Evolutionary conservation across 2,113 vertebrate species (phyloP).

Genomic region (Vulpes lagopus): DNA sequence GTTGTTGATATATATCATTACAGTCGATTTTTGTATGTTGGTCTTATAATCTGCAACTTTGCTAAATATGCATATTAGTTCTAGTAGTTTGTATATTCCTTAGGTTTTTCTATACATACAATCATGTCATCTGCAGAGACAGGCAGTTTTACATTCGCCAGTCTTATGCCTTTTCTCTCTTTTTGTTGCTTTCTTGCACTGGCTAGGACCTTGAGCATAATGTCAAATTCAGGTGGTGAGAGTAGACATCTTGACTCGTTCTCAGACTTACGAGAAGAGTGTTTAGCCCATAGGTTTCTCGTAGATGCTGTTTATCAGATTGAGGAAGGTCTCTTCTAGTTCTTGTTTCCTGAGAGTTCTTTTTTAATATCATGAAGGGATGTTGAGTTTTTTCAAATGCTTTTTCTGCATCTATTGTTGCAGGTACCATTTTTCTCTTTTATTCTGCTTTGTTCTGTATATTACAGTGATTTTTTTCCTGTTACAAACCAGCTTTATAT

Average conservation of each 20-base stretch:
- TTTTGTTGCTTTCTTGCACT: background rate
- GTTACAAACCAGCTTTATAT: constrained; percentile 22
- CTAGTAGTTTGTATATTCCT: background rate
- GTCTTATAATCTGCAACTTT: background rate
- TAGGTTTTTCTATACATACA: background rate
- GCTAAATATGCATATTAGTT: background rate
- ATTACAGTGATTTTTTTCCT: background rate
- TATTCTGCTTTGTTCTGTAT: background rate
- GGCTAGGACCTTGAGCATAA: background rate
- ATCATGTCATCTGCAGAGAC: background rate
- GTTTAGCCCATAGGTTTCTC: background rate
- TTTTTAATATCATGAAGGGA: background rate
- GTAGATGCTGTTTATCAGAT: background rate
- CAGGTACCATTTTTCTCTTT: background rate
- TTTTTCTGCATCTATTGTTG: background rate
- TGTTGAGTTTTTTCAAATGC: background rate
- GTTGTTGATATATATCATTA: constrained; percentile 9
- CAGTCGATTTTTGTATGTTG: background rate
- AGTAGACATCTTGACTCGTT: background rate
- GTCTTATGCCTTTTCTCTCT: background rate
- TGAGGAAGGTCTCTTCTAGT: background rate
- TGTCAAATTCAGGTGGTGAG: background rate
- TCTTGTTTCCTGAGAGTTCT: background rate
- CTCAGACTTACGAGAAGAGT: background rate
- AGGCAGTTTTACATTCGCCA: background rate